These are phyloP conservation scores for Artibeus jamaicensis DNA, from an alignment of 2,797 vertebrate genomes.

Conservation along the genomic window DNA sequence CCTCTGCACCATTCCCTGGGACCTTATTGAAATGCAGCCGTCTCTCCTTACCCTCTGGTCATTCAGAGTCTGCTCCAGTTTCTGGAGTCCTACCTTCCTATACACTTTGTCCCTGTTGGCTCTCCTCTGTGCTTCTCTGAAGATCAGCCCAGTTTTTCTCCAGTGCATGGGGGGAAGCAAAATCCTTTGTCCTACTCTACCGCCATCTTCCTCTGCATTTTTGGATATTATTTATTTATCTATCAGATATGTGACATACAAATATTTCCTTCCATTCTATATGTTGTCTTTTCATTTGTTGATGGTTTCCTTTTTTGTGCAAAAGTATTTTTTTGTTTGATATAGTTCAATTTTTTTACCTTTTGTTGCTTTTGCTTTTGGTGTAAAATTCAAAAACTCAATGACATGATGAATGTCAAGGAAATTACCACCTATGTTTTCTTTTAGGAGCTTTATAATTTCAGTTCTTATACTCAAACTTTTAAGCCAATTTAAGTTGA, in stretches of 20 bases:
- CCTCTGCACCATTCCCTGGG: too few relatives aligned
- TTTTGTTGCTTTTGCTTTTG: neutral
- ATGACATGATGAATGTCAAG: neutral
- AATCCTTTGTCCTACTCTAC: too few relatives aligned
- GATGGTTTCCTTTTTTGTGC: neutral
- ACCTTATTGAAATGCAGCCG: too few relatives aligned
- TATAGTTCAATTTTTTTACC: neutral
- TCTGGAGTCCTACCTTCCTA: too few relatives aligned
- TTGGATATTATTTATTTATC: neutral
- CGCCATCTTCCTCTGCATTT: too few relatives aligned
- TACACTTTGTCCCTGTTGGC: too few relatives aligned
- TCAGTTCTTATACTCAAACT: neutral
- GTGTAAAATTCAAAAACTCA: neutral
- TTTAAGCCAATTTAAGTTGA: neutral
- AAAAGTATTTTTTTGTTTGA: neutral
- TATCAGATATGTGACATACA: neutral
- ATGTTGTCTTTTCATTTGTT: neutral
- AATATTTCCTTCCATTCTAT: neutral
- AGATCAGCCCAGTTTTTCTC: too few relatives aligned
- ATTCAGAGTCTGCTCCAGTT: too few relatives aligned
- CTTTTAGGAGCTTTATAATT: neutral
- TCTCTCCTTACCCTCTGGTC: too few relatives aligned
- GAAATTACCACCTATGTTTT: neutral
- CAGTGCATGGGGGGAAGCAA: too few relatives aligned
- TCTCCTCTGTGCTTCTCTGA: too few relatives aligned